Evolutionary conservation across 92 coral and sea anemone genomes (phyloP).

Genomic region (Epizoanthus rinbou): DNA sequence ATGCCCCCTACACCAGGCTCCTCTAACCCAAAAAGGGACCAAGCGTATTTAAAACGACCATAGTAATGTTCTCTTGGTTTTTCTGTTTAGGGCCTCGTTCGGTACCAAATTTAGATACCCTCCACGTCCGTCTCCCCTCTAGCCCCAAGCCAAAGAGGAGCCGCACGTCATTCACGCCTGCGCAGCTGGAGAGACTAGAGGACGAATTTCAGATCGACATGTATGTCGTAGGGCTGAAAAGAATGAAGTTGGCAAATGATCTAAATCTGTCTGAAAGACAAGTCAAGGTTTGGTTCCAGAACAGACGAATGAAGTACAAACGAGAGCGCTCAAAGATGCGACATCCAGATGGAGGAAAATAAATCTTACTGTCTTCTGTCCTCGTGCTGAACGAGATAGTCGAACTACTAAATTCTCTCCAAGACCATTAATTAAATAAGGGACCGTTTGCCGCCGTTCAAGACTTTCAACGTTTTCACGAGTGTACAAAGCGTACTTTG

Average conservation of each 20-base stretch:
- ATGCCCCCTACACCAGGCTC: conserved; percentile 51
- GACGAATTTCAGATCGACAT: conserved; percentile 89
- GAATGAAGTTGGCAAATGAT: conserved; percentile 94
- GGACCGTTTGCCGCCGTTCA: too few species aligned
- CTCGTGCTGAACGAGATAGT: too few species aligned
- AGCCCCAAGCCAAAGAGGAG: conserved; percentile 89
- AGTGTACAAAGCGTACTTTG: too few species aligned
- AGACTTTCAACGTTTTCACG: too few species aligned
- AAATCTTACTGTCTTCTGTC: background rate
- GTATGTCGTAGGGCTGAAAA: conserved; percentile 94
- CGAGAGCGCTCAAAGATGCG: conserved; percentile 82
- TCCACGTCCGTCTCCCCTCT: conserved; percentile 52
- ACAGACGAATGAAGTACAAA: conserved; percentile 94
- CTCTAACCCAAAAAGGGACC: conserved; percentile 83
- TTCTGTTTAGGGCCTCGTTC: conserved; percentile 37
- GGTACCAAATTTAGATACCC: conserved; percentile 47
- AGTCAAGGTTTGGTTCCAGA: conserved; percentile 98
- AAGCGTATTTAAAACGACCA: too few species aligned
- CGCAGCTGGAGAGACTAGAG: conserved; percentile 93
- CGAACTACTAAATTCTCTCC: too few species aligned
- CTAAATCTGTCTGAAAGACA: conserved; percentile 87
- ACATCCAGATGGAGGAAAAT: conserved; percentile 22
- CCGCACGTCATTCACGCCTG: conserved; percentile 96
- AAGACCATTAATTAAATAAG: too few species aligned
- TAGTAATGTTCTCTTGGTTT: too few species aligned